These are phyloP conservation scores for Leuciscus waleckii DNA, from an alignment of 2,797 vertebrate genomes.

Conservation along the genomic window DNA sequence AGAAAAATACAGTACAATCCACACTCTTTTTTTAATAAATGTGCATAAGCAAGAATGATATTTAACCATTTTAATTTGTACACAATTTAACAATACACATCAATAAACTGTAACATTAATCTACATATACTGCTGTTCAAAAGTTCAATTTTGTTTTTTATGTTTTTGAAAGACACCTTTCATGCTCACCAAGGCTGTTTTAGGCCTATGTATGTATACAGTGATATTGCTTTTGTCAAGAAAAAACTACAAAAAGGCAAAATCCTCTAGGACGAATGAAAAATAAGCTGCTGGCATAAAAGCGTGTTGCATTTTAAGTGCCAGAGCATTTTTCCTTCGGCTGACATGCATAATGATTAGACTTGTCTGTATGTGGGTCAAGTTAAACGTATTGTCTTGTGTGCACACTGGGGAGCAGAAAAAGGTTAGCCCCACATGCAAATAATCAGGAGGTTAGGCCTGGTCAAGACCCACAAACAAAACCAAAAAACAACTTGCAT, in stretches of 20 bases:
- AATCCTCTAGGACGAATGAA: background rate
- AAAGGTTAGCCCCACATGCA: background rate
- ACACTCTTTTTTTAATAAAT: too few species aligned
- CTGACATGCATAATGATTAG: constrained; percentile 1
- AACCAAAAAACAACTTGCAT: background rate
- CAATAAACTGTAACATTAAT: background rate
- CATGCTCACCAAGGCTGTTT: too few species aligned
- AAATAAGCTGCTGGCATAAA: background rate
- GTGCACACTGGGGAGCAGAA: background rate
- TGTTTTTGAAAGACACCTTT: too few species aligned
- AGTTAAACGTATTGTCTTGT: constrained; percentile 26
- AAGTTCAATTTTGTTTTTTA: too few species aligned
- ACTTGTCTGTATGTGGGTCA: constrained; percentile 31
- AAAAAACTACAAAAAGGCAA: background rate
- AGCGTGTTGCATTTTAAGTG: background rate
- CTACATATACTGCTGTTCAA: background rate
- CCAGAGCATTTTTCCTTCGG: background rate
- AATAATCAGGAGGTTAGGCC: background rate
- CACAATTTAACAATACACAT: background rate
- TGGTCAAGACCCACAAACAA: background rate
- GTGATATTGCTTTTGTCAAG: background rate
- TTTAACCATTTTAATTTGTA: background rate
- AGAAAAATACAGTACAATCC: too few species aligned
- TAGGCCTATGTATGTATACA: background rate
- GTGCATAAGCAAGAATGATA: too few species aligned